These are phyloP conservation scores for Nymphalis c-album DNA, from an alignment of 2,888 invertebrate genomes.

Conservation along the genomic window DNA sequence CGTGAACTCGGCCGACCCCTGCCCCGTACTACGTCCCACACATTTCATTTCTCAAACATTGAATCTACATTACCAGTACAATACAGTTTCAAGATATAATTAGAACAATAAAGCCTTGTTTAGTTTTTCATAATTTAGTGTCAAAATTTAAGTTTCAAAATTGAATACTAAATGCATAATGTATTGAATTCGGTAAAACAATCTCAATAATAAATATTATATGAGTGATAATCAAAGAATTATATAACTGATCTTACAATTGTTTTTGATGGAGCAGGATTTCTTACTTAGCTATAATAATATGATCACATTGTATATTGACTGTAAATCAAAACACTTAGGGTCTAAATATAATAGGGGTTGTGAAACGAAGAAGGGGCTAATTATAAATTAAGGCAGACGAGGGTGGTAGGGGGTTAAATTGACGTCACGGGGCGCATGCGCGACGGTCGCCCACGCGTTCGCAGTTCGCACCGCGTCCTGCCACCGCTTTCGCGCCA, in stretches of 20 bases:
- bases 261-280: too few relatives aligned
- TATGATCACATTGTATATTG: neutral
- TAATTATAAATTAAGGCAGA: conserved; percentile 44
- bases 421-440: conserved; percentile 71
- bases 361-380: conserved; percentile 16
- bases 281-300: too few relatives aligned
- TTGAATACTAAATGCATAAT: too few relatives aligned
- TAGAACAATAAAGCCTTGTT: neutral
- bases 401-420: conserved; percentile 55
- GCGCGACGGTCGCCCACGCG: conserved; percentile 65
- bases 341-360: neutral
- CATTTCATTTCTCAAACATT: conserved; percentile 15
- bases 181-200: too few relatives aligned
- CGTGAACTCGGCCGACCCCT: conserved; percentile 75
- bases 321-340: conserved; percentile 3
- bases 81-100: neutral
- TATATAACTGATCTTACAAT: too few relatives aligned
- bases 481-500: conserved; percentile 70
- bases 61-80: neutral
- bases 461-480: conserved; percentile 45
- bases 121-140: neutral
- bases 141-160: too few relatives aligned
- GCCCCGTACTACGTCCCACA: conserved; percentile 46
- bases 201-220: too few relatives aligned
- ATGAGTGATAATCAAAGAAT: too few relatives aligned